Evolutionary conservation across 2,113 vertebrate genomes (phyloP), one percentile per base, ranked within the genome.

Genomic region (Petroica traversi): DNA sequence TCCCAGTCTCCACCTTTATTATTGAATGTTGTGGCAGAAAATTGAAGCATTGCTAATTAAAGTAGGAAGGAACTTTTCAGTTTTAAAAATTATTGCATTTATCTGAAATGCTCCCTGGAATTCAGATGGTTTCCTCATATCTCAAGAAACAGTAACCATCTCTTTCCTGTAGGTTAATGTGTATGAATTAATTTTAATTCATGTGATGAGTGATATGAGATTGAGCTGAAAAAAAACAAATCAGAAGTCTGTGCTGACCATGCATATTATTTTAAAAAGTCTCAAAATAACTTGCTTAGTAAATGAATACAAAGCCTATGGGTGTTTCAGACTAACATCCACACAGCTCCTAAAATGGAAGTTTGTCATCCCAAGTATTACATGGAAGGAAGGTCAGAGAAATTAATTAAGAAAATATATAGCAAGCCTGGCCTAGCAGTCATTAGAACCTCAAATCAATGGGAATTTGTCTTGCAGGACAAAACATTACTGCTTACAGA

Each of bases 371-470:
- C 19, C 41, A 40, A 49, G 48, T 59, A 40, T 68, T 67, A 84
- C 72, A 64, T 18, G n/a, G 54, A 81, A 91, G 61, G n/a, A 95
- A 96, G 80, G 91, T 87, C 89, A 95, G 40, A 85, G 54, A 75
- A 89, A 95, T 86, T 96, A 94, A 94, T 92, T 91, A 87, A 95
- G 66, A 25, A 84, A 92, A 92, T 81, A 92, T 11, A 63, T 41
- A 62, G 67, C 33, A 76, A 89, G 40, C 36, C 71, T 92, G 79
- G 93, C 67, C 54, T 52, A 88, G 75, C 82, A 79, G 59, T 69
- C 78, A 83, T 62, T 54, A 67, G 75, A 62, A 72, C 48, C 61
- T 59, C 38, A 67, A 86, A 92, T 89, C 92, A 81, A 75, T 85
- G 74, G 49, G 29, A 36, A 79, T 86, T 94, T 93, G 45, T 80